Percentiles rank a stretch among this genome's conserved stretches.
phyloP scores from a whole-genome alignment of 2,888 invertebrate species.

The Lasioglossum oenotherae region DNA sequence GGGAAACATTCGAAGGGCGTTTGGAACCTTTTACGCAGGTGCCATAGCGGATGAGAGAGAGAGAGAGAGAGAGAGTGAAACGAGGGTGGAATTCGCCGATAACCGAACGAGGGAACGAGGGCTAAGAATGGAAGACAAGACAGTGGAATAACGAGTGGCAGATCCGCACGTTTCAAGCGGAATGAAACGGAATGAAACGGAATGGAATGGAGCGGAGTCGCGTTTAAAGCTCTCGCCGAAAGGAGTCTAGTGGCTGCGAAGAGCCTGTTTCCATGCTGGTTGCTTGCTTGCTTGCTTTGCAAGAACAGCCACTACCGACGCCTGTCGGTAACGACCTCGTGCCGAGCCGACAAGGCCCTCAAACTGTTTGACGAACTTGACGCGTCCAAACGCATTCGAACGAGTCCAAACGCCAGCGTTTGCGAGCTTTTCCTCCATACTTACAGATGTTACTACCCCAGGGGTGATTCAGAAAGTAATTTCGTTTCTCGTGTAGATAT shows the following conservation, averaged over 20 bases:
- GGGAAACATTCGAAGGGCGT: too few relatives aligned
- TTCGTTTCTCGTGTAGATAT: too few relatives aligned
- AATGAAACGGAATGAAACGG: constrained; percentile 6
- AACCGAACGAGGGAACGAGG: not conserved
- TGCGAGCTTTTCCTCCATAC: not conserved
- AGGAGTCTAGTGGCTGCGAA: constrained; percentile 33
- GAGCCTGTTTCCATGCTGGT: constrained; percentile 37
- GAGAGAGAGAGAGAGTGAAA: not conserved
- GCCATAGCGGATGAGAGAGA: not conserved
- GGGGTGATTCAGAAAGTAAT: too few relatives aligned
- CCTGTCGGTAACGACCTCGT: not conserved
- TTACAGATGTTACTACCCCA: too few relatives aligned
- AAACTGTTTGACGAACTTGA: constrained; percentile 12
- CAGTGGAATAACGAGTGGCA: constrained; percentile 29
- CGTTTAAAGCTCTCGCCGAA: constrained; percentile 39
- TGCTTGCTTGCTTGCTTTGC: constrained; percentile 14
- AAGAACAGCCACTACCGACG: constrained; percentile 5
- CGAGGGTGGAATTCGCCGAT: not conserved
- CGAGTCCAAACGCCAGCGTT: not conserved
- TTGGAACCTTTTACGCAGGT: not conserved
- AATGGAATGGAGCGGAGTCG: constrained; percentile 7
- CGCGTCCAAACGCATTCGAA: not conserved
- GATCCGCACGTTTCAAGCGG: constrained; percentile 19
- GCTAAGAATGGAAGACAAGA: not conserved
- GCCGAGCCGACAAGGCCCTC: not conserved